Conservation (phyloP, 64 coral and sea anemone genomes). For the Montipora cactus region DNA sequence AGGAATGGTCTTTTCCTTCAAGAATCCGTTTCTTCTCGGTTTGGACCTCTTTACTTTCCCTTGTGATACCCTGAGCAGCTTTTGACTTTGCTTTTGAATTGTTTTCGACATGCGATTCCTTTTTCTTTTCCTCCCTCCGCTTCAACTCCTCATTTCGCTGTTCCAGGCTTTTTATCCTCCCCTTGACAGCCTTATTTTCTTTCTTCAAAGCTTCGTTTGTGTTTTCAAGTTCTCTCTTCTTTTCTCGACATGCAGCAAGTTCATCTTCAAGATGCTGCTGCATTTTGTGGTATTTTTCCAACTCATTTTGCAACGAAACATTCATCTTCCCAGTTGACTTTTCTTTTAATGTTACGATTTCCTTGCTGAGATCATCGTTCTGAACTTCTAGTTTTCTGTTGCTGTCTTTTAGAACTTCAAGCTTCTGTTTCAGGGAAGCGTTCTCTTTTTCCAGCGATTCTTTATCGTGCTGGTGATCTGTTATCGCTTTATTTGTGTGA, state of each 20-base stretch:
- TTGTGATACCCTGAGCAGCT: neutral
- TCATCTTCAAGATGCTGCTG: constrained; percentile 43
- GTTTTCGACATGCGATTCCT: neutral
- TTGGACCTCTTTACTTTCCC: constrained; percentile 12
- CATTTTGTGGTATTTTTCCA: constrained; percentile 71
- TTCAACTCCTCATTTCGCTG: constrained; percentile 24
- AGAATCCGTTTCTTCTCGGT: neutral
- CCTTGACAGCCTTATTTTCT: constrained; percentile 62
- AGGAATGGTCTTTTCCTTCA: neutral
- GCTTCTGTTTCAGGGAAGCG: constrained; percentile 8
- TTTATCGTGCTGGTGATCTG: constrained; percentile 22
- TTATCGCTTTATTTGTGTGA: constrained; percentile 43
- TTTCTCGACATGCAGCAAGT: constrained; percentile 40
- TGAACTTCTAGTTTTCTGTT: constrained; percentile 37
- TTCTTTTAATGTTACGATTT: constrained; percentile 19
- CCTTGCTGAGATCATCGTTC: constrained; percentile 3
- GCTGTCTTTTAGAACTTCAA: constrained; percentile 9
- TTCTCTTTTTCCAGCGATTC: constrained; percentile 38
- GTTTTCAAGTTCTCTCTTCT: constrained; percentile 64
- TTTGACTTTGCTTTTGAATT: constrained; percentile 1
- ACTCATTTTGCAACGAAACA: constrained; percentile 64
- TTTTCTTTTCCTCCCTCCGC: constrained; percentile 9
- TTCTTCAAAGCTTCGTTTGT: constrained; percentile 54
- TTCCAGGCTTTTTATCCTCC: constrained; percentile 28
- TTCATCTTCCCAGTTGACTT: constrained; percentile 34